phyloP scores from a whole-genome alignment of 1,140 invertebrate genomes.

The Ridgeia piscesae region DNA sequence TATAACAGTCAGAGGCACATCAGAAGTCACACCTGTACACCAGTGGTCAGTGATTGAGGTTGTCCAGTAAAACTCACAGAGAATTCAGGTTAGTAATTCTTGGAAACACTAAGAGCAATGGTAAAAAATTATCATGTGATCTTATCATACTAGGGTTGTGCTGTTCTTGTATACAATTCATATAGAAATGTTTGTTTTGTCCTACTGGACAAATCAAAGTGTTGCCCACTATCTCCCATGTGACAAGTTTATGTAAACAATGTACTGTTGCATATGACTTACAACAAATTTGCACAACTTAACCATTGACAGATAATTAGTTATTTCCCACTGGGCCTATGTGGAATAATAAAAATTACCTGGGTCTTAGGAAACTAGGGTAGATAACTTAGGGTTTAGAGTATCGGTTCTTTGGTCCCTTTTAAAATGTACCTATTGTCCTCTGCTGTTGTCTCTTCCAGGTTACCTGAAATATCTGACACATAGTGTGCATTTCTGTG shows the following conservation, averaged over 20 bases:
- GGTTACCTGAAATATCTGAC: too few species aligned
- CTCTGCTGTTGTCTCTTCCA: too few species aligned
- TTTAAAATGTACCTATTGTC: too few species aligned
- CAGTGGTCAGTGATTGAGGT: not conserved
- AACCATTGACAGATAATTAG: not conserved
- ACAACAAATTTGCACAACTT: not conserved
- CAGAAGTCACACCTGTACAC: not conserved
- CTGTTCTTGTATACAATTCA: not conserved
- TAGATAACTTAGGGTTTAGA: too few species aligned
- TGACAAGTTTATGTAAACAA: not conserved
- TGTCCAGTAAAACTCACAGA: not conserved
- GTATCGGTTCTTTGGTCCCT: too few species aligned
- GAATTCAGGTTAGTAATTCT: not conserved
- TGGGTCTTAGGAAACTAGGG: not conserved
- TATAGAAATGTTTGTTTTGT: not conserved
- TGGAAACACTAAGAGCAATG: not conserved
- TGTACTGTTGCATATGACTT: not conserved
- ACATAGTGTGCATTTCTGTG: too few species aligned
- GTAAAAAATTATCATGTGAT: not conserved
- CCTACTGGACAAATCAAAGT: not conserved
- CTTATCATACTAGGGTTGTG: not conserved
- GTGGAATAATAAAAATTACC: not conserved
- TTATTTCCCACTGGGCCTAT: not conserved
- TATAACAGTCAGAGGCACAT: not conserved
- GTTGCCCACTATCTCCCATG: not conserved